Percentiles rank a stretch among this genome's conserved stretches.
phyloP scores from a whole-genome alignment of 2,888 invertebrate genomes.

The Synanthedon andrenaeformis region DNA sequence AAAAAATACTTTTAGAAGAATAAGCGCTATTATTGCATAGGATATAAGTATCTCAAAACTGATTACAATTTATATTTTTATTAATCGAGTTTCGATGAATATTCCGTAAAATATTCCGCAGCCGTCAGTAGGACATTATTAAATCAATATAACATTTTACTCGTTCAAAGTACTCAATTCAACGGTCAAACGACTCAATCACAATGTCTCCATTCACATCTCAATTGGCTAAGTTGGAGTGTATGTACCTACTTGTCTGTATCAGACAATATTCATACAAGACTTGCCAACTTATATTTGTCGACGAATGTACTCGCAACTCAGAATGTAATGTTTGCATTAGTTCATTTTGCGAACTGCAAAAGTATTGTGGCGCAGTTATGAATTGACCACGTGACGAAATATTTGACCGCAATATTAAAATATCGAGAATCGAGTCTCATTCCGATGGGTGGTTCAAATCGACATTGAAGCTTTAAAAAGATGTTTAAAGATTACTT shows the following conservation, averaged over 20 bases:
- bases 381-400: constrained; percentile 20
- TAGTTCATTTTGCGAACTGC: constrained; percentile 1
- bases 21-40: no score
- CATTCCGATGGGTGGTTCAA: constrained; percentile 2
- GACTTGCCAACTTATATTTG: constrained; percentile 4
- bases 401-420: constrained; percentile 24
- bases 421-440: constrained; percentile 13
- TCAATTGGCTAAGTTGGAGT: constrained; percentile 38
- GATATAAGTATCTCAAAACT: no score
- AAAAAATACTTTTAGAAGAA: no score
- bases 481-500: no score
- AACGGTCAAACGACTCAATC: constrained; percentile 22
- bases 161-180: constrained; percentile 15
- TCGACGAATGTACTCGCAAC: constrained; percentile 1
- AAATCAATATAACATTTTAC: background rate
- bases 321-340: background rate
- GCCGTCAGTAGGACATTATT: background rate
- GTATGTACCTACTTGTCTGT: constrained; percentile 18
- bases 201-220: constrained; percentile 44
- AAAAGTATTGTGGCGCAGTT: constrained; percentile 4
- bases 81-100: no score
- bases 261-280: constrained; percentile 30
- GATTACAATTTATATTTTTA: no score
- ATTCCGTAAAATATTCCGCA: no score
- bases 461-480: constrained; percentile 1